These are phyloP conservation scores for Euschistus heros DNA, from an alignment of 1,140 invertebrate species.

Conservation along the genomic window DNA sequence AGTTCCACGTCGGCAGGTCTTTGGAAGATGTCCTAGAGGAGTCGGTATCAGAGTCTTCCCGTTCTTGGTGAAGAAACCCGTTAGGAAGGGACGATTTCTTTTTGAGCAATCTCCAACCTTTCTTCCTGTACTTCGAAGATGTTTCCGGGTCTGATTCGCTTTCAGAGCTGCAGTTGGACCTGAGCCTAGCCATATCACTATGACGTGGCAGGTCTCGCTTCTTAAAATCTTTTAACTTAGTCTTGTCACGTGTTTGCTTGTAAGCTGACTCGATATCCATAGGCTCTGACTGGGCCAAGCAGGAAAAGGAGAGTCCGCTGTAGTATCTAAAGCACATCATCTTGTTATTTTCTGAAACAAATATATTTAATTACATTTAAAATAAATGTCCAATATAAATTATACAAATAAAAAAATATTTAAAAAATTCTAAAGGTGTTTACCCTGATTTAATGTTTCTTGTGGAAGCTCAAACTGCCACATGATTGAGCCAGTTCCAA, in stretches of 20 bases:
- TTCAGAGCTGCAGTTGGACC: slow-evolving; percentile 31
- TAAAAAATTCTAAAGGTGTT: background rate
- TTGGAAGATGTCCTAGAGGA: slow-evolving; percentile 29
- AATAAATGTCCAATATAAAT: background rate
- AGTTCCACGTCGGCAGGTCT: slow-evolving; percentile 34
- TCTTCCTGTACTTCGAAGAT: slow-evolving; percentile 27
- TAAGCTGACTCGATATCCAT: slow-evolving; percentile 33
- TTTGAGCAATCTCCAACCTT: slow-evolving; percentile 30
- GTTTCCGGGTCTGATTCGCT: slow-evolving; percentile 33
- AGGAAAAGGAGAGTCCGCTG: slow-evolving; percentile 37
- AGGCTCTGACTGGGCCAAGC: slow-evolving; percentile 40
- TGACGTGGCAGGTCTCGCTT: slow-evolving; percentile 27
- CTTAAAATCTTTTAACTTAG: slow-evolving; percentile 21
- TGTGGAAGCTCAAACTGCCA: slow-evolving; percentile 35
- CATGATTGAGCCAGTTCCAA: slow-evolving; percentile 29
- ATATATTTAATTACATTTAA: background rate
- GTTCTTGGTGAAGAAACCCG: slow-evolving; percentile 23
- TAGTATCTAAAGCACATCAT: slow-evolving; percentile 42
- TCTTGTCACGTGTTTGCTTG: slow-evolving; percentile 25
- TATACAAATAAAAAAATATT: background rate
- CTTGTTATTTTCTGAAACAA: slow-evolving; percentile 36
- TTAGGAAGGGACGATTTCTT: slow-evolving; percentile 28
- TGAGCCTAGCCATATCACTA: slow-evolving; percentile 24
- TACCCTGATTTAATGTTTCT: slow-evolving; percentile 27
- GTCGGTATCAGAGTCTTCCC: slow-evolving; percentile 30